A percentile compares a stretch with the other conserved stretches of the same genome.
Conservation (phyloP, 2,797 vertebrate species). For the Carapus acus region DNA sequence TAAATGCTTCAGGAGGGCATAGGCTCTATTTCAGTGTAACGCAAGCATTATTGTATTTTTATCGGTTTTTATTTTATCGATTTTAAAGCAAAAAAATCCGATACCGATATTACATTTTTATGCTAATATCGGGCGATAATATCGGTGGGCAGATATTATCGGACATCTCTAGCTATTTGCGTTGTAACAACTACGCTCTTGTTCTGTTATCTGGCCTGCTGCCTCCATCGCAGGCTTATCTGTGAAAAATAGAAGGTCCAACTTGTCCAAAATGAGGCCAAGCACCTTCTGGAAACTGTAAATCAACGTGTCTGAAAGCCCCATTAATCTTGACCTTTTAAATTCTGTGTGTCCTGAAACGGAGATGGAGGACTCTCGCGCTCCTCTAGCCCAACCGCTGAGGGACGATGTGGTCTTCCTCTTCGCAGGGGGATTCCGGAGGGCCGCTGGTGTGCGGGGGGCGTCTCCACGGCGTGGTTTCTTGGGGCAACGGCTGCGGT, state of each 20-base stretch:
- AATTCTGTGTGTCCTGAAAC: conserved; percentile 11
- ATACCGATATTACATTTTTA: too few species aligned
- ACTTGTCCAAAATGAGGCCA: not conserved
- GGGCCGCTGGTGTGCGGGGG: conserved; percentile 72
- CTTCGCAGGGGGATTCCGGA: conserved; percentile 72
- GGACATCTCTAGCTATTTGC: too few species aligned
- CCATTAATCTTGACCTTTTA: not conserved
- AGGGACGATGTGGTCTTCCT: conserved; percentile 27
- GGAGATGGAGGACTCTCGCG: not conserved
- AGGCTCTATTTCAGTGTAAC: too few species aligned
- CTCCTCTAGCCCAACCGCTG: conserved; percentile 3
- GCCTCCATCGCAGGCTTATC: not conserved
- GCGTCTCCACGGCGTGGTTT: conserved; percentile 71
- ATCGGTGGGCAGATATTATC: too few species aligned
- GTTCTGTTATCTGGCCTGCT: not conserved
- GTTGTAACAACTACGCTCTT: too few species aligned
- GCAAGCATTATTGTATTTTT: too few species aligned
- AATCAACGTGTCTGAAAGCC: conserved; percentile 6
- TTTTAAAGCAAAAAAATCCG: too few species aligned
- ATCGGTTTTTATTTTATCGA: too few species aligned
- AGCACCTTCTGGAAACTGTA: not conserved
- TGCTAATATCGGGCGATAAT: too few species aligned
- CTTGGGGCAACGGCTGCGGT: conserved; percentile 74
- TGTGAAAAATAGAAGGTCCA: conserved; percentile 3
- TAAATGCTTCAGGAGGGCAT: too few species aligned